phyloP scores from a whole-genome alignment of 2,888 invertebrate species.

The Lepidonotus clava region DNA sequence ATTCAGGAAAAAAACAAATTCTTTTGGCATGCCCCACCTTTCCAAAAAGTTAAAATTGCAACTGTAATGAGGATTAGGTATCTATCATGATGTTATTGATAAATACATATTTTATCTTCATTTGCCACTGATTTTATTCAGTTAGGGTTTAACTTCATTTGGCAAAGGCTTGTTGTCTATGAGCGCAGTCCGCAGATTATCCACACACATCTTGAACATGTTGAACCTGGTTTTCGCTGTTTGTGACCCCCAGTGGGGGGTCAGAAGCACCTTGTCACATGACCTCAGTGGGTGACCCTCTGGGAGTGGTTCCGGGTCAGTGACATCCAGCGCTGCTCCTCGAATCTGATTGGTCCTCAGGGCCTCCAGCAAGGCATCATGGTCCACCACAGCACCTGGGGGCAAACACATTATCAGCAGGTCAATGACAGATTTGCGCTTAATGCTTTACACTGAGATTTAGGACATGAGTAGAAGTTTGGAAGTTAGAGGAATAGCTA shows the following conservation, averaged over 20 bases:
- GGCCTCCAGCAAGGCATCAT: conserved; percentile 65
- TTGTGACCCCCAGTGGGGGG: conserved; percentile 63
- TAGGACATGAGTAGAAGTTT: too few species aligned
- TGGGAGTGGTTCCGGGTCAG: conserved; percentile 66
- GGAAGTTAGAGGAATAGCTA: too few species aligned
- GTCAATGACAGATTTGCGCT: too few species aligned
- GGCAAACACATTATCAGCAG: too few species aligned
- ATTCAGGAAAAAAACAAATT: too few species aligned
- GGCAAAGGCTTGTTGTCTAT: conserved; percentile 28
- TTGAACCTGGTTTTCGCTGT: background rate
- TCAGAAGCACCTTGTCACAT: conserved; percentile 63
- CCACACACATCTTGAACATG: conserved; percentile 13
- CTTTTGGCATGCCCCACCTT: too few species aligned
- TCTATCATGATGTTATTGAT: too few species aligned
- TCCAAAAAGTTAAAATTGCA: too few species aligned
- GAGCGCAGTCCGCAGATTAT: conserved; percentile 48
- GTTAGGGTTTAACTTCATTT: conserved; percentile 34
- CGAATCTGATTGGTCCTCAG: conserved; percentile 60
- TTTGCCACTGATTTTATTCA: too few species aligned
- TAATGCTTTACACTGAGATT: too few species aligned
- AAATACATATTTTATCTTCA: too few species aligned
- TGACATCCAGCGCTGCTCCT: conserved; percentile 67
- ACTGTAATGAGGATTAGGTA: too few species aligned
- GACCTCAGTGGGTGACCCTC: conserved; percentile 62
- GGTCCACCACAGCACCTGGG: conserved; percentile 64